Conservation (phyloP, 2,797 vertebrate species). For the Coluber constrictor region DNA sequence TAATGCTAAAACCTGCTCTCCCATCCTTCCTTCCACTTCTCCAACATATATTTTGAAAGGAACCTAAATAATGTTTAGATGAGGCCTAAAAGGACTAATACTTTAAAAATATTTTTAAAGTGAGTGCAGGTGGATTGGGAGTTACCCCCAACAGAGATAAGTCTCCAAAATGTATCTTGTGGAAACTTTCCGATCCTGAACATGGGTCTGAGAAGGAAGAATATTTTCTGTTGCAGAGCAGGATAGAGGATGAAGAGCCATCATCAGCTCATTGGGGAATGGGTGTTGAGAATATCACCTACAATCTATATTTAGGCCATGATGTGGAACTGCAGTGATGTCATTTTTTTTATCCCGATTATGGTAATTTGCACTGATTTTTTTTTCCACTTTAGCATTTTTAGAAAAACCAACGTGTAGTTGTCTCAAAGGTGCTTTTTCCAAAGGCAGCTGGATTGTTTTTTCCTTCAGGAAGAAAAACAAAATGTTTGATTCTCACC, state of each 20-base stretch:
- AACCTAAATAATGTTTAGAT: neutral
- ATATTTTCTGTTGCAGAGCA: neutral
- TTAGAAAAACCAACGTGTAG: neutral
- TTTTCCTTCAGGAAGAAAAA: neutral
- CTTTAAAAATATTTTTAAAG: neutral
- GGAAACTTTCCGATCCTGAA: neutral
- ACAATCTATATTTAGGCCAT: neutral
- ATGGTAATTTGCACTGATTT: neutral
- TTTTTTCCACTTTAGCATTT: neutral
- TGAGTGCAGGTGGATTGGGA: neutral
- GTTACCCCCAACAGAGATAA: neutral
- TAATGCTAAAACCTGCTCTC: neutral
- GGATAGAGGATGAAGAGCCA: neutral
- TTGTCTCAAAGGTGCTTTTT: neutral
- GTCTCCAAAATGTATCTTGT: neutral
- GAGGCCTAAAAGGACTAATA: neutral
- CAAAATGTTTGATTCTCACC: neutral
- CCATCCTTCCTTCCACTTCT: neutral
- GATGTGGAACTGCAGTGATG: neutral
- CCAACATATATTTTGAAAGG: neutral
- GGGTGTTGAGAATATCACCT: neutral
- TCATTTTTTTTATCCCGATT: neutral
- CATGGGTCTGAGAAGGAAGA: neutral
- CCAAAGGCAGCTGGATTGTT: neutral
- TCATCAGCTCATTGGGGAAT: neutral